Conservation (phyloP, 64 coral and sea anemone species). For the Dendrophyllia cribrosa region DNA sequence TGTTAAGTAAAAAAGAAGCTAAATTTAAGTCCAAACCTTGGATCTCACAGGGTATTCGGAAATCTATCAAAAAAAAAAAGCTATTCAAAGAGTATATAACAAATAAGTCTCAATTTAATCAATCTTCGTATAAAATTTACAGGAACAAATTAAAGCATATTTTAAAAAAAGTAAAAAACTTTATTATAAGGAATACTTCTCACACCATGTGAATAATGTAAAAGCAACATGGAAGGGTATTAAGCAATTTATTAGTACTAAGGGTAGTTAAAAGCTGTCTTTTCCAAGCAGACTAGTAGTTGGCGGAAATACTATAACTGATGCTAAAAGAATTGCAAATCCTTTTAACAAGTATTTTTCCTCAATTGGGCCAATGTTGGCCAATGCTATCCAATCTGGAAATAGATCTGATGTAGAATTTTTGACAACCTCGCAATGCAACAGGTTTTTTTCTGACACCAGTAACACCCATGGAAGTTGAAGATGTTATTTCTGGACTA, state of each 20-base stretch:
- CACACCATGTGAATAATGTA: slow-evolving; percentile 9
- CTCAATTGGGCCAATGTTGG: too few species aligned
- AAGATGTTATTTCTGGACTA: too few species aligned
- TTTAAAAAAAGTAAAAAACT: neutral
- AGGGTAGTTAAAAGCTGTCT: neutral
- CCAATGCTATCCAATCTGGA: too few species aligned
- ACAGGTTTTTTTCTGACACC: too few species aligned
- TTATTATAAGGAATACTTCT: slow-evolving; percentile 9
- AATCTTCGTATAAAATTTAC: slow-evolving; percentile 4
- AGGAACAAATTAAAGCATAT: slow-evolving; percentile 25
- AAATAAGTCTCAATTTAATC: neutral
- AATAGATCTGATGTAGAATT: too few species aligned
- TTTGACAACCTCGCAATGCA: too few species aligned
- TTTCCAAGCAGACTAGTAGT: neutral
- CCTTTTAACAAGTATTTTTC: too few species aligned
- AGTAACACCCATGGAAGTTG: too few species aligned
- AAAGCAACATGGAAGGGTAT: too few species aligned
- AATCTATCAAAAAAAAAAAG: neutral
- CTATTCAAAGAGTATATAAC: neutral
- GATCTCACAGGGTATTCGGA: slow-evolving; percentile 5
- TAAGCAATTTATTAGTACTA: neutral
- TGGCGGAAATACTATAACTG: neutral
- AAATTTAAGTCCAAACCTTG: slow-evolving; percentile 38
- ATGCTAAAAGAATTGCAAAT: too few species aligned
- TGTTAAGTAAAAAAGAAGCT: slow-evolving; percentile 1